Conservation (phyloP, 2,797 vertebrate species). For the Eulemur coronatus region DNA sequence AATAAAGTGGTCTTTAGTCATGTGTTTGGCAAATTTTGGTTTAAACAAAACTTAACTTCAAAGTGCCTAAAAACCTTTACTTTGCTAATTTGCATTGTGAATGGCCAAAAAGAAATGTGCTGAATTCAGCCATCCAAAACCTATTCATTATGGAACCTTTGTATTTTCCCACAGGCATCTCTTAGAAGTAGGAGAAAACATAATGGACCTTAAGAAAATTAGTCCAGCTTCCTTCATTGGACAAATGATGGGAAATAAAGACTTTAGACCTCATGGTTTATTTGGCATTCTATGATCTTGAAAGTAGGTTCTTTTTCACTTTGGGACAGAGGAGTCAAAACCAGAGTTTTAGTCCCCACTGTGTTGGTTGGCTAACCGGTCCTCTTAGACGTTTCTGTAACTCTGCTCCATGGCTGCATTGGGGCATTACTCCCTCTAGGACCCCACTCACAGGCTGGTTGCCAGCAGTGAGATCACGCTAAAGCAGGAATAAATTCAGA, state of each 20-base stretch:
- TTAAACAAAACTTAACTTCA: not conserved
- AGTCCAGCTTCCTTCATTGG: not conserved
- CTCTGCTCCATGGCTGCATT: not conserved
- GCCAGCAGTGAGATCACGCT: not conserved
- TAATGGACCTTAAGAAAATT: not conserved
- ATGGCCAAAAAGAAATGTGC: not conserved
- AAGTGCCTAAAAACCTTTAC: not conserved
- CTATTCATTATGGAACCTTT: not conserved
- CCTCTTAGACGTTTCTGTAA: not conserved
- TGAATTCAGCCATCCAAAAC: not conserved
- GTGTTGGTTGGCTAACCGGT: not conserved
- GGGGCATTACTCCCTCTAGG: not conserved
- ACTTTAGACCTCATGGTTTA: not conserved
- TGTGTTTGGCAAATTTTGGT: not conserved
- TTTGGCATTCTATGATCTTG: not conserved
- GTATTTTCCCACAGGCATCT: not conserved
- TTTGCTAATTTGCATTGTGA: not conserved
- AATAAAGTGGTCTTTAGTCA: not conserved
- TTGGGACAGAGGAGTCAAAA: not conserved
- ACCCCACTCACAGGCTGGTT: not conserved
- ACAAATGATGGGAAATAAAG: not conserved
- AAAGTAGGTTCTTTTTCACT: not conserved
- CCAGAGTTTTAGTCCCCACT: not conserved
- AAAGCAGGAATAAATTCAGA: not conserved
- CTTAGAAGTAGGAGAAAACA: not conserved